phyloP scores from a whole-genome alignment of 2,888 invertebrate species.

The Pocota personata region DNA sequence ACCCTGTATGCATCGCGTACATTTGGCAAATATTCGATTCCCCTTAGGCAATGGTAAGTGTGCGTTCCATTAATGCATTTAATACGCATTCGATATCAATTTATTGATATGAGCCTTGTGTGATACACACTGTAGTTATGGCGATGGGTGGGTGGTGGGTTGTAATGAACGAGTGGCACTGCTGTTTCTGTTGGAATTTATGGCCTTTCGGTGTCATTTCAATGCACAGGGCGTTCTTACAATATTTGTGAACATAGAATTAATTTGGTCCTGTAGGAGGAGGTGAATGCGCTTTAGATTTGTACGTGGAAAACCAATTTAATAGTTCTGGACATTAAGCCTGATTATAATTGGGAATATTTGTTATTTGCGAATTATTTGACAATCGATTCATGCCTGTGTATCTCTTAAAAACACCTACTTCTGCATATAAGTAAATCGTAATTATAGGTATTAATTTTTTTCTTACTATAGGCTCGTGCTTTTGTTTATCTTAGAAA shows the following conservation, averaged over 20 bases:
- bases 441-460: not conserved
- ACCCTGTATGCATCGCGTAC: constrained; percentile 35
- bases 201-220: constrained; percentile 55
- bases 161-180: not conserved
- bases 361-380: constrained; percentile 45
- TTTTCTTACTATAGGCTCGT: not conserved
- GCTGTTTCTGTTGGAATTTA: constrained; percentile 28
- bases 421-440: too few relatives aligned
- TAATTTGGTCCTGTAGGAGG: constrained; percentile 8
- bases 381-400: constrained; percentile 30
- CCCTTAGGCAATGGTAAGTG: constrained; percentile 43
- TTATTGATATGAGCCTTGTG: constrained; percentile 55
- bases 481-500: too few relatives aligned
- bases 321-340: constrained; percentile 32
- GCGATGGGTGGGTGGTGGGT: not conserved
- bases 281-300: constrained; percentile 4
- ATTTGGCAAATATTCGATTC: constrained; percentile 49
- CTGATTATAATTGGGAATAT: constrained; percentile 50
- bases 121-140: too few relatives aligned
- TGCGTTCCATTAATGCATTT: constrained; percentile 68
- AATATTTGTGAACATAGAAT: constrained; percentile 59
- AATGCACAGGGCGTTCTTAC: constrained; percentile 66
- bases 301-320: constrained; percentile 7
- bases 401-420: not conserved
- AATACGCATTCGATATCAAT: constrained; percentile 67